These are phyloP conservation scores for Paragorgia papillata DNA, from an alignment of 92 coral and sea anemone genomes.

Conservation along the genomic window DNA sequence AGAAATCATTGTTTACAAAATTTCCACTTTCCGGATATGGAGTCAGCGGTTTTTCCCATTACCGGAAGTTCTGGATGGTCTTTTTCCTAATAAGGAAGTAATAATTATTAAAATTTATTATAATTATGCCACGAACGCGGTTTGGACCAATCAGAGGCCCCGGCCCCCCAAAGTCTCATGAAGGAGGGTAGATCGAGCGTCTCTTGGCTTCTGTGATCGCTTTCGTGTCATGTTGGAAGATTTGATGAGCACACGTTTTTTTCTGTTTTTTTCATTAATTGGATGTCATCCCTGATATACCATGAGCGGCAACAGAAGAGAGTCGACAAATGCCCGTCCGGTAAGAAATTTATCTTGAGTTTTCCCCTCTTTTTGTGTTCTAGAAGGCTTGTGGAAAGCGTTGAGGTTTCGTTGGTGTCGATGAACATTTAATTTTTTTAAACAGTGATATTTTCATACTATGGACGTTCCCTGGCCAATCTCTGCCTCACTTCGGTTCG, in stretches of 20 bases:
- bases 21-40: constrained; percentile 1
- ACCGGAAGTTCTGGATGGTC: constrained; percentile 19
- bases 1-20: constrained; percentile 32
- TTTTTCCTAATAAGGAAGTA: constrained; percentile 31
- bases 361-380: constrained; percentile 9
- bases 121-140: constrained; percentile 29
- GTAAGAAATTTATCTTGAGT: constrained; percentile 8
- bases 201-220: constrained; percentile 67
- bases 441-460: background rate
- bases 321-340: constrained; percentile 28
- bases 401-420: background rate
- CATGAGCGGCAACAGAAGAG: constrained; percentile 38
- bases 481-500: background rate
- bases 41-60: constrained; percentile 20
- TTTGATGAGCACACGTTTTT: constrained; percentile 66
- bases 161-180: constrained; percentile 94
- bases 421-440: background rate
- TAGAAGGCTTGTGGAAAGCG: background rate
- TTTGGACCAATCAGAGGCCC: constrained; percentile 79
- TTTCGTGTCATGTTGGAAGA: constrained; percentile 48
- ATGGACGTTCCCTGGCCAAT: background rate
- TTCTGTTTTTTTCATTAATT: constrained; percentile 62
- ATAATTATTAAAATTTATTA: constrained; percentile 18
- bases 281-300: constrained; percentile 39
- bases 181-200: constrained; percentile 99